Base-by-base conservation (phyloP, 2,113 vertebrate genomes). In the Bolborhynchus lineola region DNA sequence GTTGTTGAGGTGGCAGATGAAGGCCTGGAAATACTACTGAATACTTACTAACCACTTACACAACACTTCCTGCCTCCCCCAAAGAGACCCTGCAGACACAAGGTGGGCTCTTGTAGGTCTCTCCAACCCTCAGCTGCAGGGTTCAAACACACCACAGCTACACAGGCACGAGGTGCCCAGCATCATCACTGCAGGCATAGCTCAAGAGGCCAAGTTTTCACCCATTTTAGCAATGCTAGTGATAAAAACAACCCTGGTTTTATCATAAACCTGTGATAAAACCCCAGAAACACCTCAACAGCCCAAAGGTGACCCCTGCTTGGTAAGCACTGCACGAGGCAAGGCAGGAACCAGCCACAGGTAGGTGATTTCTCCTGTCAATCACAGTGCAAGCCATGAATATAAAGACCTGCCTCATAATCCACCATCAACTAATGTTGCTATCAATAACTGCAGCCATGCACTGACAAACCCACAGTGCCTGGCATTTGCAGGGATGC, bases 21-120 rank as follows among this genome's bases (percentile, higher is more conserved):
- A 89, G 41, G 55, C 15, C 13, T 35, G 57, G 33, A 35, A 59
- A 59, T 35, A 9, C 13, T 35, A 35, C 21, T 35, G 23, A 59
- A 59, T 10, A 14, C 57, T 59, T 35, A 59, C 57, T 59, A n/a
- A 23, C 13, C 55, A n/a, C 55, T n/a, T 59, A 59, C 33, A 15
- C 33, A 59, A 24, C 57, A 59, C 57, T 59, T 24, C 9, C 13
- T 35, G 35, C 39, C 31, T 72, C 42, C 52, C 39, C 25, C 25
- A 53, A 50, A 41, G 7, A 64, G 19, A 68, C 31, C 7, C 37
- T 65, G 24, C 86, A 80, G 44, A 10, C 13, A 31, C 15, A 1
- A 6, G 1, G 2, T 2, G 35, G 33, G 26, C 16, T 76, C 23
- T 15, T 13, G n/a, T 0, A 50, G n/a, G 26, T 57, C 9, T 9